Conservation (phyloP, 2,113 vertebrate species). For the Monopterus albus region DNA sequence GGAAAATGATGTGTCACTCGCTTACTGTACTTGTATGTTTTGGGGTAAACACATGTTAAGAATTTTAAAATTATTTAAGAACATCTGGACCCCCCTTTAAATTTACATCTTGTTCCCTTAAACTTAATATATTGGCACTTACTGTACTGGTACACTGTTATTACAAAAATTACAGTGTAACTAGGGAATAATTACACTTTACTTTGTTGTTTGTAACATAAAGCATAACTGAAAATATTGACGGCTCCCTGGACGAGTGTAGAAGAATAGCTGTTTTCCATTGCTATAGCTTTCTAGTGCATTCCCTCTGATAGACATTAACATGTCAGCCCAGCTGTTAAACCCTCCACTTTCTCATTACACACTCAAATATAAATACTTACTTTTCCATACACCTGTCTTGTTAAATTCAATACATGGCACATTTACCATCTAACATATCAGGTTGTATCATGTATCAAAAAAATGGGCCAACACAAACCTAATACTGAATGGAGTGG, state of each 20-base stretch:
- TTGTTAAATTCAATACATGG: conserved; percentile 1
- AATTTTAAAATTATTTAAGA: too few species aligned
- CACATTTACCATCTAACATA: background rate
- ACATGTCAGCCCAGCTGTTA: conserved; percentile 33
- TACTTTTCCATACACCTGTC: background rate
- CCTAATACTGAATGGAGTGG: conserved; percentile 3
- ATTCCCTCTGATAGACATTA: conserved; percentile 18
- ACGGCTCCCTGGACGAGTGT: background rate
- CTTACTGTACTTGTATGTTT: too few species aligned
- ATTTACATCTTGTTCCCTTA: too few species aligned
- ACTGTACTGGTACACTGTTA: too few species aligned
- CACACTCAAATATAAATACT: conserved; percentile 10
- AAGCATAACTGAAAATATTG: background rate
- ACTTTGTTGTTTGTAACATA: too few species aligned
- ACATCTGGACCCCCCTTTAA: too few species aligned
- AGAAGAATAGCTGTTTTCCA: conserved; percentile 18
- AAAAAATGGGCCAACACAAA: conserved; percentile 5
- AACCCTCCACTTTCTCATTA: conserved; percentile 18
- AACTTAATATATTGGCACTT: too few species aligned
- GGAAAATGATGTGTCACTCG: too few species aligned
- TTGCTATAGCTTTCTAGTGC: conserved; percentile 7
- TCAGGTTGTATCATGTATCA: conserved; percentile 3
- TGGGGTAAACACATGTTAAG: too few species aligned
- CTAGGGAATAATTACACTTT: too few species aligned
- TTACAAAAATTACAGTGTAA: too few species aligned